These are phyloP conservation scores for Festucalex cinctus DNA, from an alignment of 2,113 vertebrate genomes.

Conservation along the genomic window DNA sequence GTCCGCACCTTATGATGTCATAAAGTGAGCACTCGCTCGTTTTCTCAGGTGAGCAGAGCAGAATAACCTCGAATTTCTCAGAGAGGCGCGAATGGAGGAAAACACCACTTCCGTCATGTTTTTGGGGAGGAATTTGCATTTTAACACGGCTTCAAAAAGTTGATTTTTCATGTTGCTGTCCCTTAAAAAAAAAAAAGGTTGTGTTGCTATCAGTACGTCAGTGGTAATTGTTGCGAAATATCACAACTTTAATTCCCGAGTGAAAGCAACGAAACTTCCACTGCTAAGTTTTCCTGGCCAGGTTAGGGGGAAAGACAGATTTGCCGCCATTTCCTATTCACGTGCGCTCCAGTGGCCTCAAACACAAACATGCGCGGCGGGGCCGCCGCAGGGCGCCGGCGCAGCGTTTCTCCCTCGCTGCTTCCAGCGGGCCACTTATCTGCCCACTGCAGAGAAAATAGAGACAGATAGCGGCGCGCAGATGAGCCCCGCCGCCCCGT, in stretches of 20 bases:
- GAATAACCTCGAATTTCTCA: too few relatives aligned
- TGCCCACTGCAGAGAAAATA: constrained; percentile 66
- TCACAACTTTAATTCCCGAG: background rate
- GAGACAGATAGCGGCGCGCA: constrained; percentile 61
- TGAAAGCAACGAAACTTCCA: background rate
- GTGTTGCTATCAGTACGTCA: background rate
- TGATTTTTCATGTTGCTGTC: too few relatives aligned
- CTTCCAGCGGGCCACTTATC: constrained; percentile 69
- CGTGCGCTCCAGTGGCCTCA: constrained; percentile 16
- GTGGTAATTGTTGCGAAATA: background rate
- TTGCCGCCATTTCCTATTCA: constrained; percentile 21
- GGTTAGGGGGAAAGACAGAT: background rate
- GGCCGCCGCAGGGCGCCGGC: constrained; percentile 31
- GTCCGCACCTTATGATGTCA: too few relatives aligned
- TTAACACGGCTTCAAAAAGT: too few relatives aligned
- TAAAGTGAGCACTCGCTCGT: too few relatives aligned
- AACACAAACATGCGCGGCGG: constrained; percentile 39
- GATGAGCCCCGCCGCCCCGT: constrained; percentile 48
- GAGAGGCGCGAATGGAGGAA: too few relatives aligned
- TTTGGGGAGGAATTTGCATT: too few relatives aligned
- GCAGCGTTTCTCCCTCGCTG: constrained; percentile 62
- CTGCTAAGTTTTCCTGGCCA: background rate
- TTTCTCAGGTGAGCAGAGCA: too few relatives aligned
- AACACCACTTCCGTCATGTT: too few relatives aligned
- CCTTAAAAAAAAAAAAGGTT: background rate